phyloP scores from a whole-genome alignment of 2,113 vertebrate genomes.

The Oreochromis aureus region DNA sequence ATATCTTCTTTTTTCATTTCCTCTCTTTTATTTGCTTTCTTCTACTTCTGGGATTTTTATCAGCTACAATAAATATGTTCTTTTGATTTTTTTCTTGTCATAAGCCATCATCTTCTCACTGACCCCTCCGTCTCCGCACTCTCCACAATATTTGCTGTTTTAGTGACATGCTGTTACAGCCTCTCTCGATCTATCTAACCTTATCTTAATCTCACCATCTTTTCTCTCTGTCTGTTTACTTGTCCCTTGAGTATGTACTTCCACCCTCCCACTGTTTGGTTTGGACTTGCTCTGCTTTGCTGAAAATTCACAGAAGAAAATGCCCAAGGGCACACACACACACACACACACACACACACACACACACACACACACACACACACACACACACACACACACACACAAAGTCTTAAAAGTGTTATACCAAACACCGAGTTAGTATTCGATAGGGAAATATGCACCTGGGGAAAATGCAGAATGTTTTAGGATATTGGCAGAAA shows the following conservation, averaged over 20 bases:
- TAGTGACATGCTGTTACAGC: neutral
- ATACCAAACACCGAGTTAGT: neutral
- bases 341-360: neutral
- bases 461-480: neutral
- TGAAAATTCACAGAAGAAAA: neutral
- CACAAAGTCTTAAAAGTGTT: neutral
- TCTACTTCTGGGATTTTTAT: neutral
- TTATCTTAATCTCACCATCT: neutral
- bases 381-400: neutral
- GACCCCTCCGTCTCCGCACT: neutral
- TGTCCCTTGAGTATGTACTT: neutral
- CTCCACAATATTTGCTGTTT: neutral
- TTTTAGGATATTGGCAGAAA: neutral
- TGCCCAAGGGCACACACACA: rapidly evolving
- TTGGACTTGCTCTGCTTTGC: neutral
- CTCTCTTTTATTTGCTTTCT: neutral
- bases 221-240: neutral
- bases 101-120: neutral
- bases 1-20: neutral
- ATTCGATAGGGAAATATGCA: neutral
- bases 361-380: neutral
- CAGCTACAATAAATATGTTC: neutral
- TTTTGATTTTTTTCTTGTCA: neutral
- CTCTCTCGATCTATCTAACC: neutral
- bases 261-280: slow-evolving; percentile 18